Conservation (phyloP, 2,797 vertebrate genomes). For the Melanotaenia trifasciata region DNA sequence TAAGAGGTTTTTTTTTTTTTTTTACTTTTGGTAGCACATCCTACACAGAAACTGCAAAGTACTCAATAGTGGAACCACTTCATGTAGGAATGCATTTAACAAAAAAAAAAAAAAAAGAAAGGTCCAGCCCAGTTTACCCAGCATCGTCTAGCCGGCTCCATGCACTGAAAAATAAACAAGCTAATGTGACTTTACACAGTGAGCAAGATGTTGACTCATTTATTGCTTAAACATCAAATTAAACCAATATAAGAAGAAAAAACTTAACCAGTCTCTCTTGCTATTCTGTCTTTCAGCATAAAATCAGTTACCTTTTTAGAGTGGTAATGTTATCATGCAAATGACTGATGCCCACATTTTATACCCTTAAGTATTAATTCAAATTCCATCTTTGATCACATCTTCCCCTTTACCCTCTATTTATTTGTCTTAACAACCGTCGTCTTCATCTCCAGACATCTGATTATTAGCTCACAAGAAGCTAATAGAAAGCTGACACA, state of each 20-base stretch:
- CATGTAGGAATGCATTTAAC: background rate
- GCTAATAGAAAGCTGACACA: background rate
- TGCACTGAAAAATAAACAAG: conserved; percentile 26
- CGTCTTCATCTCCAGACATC: background rate
- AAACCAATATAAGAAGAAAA: conserved; percentile 4
- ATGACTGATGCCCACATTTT: background rate
- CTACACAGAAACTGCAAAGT: conserved; percentile 16
- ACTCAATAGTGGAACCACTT: conserved; percentile 21
- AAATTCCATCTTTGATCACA: background rate
- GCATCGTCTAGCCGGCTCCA: conserved; percentile 20
- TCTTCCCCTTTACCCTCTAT: background rate
- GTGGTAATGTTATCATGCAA: background rate
- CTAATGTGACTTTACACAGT: conserved; percentile 25
- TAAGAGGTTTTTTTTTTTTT: too few species aligned
- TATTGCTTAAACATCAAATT: background rate
- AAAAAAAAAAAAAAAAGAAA: too few species aligned
- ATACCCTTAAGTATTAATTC: background rate
- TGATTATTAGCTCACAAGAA: conserved; percentile 7
- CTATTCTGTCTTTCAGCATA: background rate
- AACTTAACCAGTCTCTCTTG: too few species aligned
- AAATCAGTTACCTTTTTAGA: background rate
- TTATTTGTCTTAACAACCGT: background rate
- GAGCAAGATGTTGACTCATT: conserved; percentile 1
- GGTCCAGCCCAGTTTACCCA: too few species aligned
- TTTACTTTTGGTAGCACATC: background rate